A percentile compares a stretch with the other conserved stretches of the same genome.
Evolutionary conservation across 1,140 invertebrate genomes (phyloP).

Genomic region (Anoplolepis gracilipes): DNA sequence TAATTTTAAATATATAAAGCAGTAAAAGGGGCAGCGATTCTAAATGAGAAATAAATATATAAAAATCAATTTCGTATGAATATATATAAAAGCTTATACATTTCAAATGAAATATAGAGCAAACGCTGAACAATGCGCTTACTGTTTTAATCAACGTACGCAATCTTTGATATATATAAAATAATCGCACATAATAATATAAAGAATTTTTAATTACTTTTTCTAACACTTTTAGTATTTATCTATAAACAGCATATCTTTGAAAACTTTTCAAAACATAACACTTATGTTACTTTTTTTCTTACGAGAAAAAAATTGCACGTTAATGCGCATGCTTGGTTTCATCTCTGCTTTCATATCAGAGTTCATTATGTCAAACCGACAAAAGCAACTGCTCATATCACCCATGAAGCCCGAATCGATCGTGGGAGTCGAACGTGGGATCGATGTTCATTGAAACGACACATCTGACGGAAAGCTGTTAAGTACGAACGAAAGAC

Average conservation of each 20-base stretch:
- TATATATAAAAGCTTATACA: background rate
- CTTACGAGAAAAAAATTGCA: background rate
- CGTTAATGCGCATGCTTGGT: background rate
- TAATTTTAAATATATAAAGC: constrained; percentile 20
- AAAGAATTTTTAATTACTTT: background rate
- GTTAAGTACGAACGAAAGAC: constrained; percentile 64
- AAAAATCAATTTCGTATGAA: constrained; percentile 28
- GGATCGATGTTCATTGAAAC: constrained; percentile 37
- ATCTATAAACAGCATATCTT: background rate
- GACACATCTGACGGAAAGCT: constrained; percentile 56
- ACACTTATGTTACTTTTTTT: background rate
- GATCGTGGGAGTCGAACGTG: constrained; percentile 45
- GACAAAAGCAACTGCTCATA: background rate
- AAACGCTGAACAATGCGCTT: background rate
- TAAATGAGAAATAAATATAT: constrained; percentile 39
- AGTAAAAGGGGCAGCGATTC: background rate
- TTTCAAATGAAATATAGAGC: background rate
- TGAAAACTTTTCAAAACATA: background rate
- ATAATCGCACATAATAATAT: background rate
- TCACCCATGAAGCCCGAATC: constrained; percentile 55
- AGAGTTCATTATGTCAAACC: background rate
- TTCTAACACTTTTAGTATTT: background rate
- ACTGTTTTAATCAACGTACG: background rate
- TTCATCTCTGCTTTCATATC: background rate
- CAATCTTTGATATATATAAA: background rate